phyloP scores from a whole-genome alignment of 2,888 invertebrate genomes.

The Synanthedon myopaeformis region DNA sequence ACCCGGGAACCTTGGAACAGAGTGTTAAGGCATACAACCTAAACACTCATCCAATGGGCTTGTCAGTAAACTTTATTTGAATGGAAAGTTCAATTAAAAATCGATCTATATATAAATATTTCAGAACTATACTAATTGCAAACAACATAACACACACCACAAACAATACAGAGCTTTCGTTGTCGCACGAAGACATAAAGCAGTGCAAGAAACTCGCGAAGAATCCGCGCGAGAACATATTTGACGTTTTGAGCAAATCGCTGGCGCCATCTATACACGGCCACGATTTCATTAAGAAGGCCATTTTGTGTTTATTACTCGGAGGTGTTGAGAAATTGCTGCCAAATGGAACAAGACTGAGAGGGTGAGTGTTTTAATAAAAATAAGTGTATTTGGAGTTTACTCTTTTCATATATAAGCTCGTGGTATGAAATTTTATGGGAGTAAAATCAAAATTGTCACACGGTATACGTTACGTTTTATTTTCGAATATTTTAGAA shows the following conservation, averaged over 20 bases:
- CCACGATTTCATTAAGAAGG: slow-evolving; percentile 95
- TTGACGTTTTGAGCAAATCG: slow-evolving; percentile 89
- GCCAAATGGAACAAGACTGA: slow-evolving; percentile 89
- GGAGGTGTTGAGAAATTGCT: slow-evolving; percentile 96
- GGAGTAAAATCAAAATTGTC: too few relatives aligned
- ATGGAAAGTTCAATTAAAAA: background rate
- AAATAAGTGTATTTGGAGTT: too few relatives aligned
- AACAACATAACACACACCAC: slow-evolving; percentile 91
- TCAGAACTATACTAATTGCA: slow-evolving; percentile 91
- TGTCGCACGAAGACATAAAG: slow-evolving; percentile 89
- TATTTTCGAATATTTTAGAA: too few relatives aligned
- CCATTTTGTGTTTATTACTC: slow-evolving; percentile 91
- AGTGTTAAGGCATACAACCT: too few relatives aligned
- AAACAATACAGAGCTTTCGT: slow-evolving; percentile 83
- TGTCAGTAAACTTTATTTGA: background rate
- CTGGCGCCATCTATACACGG: slow-evolving; percentile 98
- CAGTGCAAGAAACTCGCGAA: slow-evolving; percentile 86
- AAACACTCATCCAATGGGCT: too few relatives aligned
- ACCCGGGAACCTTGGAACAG: too few relatives aligned
- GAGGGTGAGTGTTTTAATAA: slow-evolving; percentile 72
- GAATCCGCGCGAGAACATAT: slow-evolving; percentile 80
- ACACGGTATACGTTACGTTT: too few relatives aligned
- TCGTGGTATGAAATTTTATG: too few relatives aligned
- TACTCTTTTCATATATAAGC: too few relatives aligned
- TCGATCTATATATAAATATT: slow-evolving; percentile 9